Conservation (phyloP, 2,113 vertebrate genomes). For the Callocephalon fimbriatum region DNA sequence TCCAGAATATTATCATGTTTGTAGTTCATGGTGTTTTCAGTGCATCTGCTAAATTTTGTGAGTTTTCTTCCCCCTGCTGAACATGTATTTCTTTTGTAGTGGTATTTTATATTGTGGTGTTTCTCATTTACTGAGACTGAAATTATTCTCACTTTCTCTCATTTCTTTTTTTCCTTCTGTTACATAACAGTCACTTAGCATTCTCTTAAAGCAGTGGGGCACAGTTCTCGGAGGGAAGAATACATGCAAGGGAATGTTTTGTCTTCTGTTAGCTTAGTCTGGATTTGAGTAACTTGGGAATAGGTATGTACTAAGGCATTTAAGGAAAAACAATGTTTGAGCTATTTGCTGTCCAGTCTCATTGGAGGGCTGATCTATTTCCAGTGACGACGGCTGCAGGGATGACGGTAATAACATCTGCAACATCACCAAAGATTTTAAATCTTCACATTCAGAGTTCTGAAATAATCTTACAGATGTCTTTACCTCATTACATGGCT, state of each 20-base stretch:
- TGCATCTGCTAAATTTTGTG: not conserved
- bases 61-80: rapidly evolving
- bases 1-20: not conserved
- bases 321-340: not conserved
- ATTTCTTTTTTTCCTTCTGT: not conserved
- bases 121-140: not conserved
- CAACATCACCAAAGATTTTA: constrained; percentile 57
- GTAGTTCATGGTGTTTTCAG: not conserved
- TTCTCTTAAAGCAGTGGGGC: not conserved
- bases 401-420: constrained; percentile 50
- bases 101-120: not conserved
- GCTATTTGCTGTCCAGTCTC: not conserved
- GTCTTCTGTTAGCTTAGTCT: not conserved
- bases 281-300: not conserved
- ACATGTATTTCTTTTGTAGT: not conserved
- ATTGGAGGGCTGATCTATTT: constrained; percentile 47
- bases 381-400: not conserved
- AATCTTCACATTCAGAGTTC: constrained; percentile 55
- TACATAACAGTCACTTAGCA: not conserved
- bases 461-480: constrained; percentile 75
- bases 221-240: not conserved
- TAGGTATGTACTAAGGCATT: not conserved
- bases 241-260: not conserved
- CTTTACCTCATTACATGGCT: constrained; percentile 72
- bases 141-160: not conserved